Percentiles rank a stretch among this genome's conserved stretches.
Conservation (phyloP, 2,797 vertebrate genomes). For the Meriones psammophilus region DNA sequence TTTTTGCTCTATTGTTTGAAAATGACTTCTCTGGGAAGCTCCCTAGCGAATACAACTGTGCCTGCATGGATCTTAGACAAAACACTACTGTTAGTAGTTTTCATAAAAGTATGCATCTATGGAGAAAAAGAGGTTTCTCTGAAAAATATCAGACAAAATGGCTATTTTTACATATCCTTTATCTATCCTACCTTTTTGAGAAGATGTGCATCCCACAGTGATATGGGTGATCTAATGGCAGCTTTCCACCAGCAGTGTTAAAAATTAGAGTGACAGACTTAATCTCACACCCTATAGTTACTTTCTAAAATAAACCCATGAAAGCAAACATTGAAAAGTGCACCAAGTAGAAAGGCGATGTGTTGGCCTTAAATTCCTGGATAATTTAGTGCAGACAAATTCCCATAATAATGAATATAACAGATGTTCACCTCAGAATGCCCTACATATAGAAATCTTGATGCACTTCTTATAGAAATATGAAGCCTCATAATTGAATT, state of each 20-base stretch:
- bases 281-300: constrained; percentile 46
- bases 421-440: constrained; percentile 66
- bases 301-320: constrained; percentile 75
- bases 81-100: constrained; percentile 74
- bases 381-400: constrained; percentile 49
- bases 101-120: constrained; percentile 71
- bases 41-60: constrained; percentile 71
- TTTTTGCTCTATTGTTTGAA: constrained; percentile 79
- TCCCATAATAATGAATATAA: constrained; percentile 66
- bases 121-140: constrained; percentile 34
- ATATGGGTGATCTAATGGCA: constrained; percentile 69
- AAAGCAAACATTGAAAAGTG: constrained; percentile 8
- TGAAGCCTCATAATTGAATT: constrained; percentile 46
- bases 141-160: constrained; percentile 72
- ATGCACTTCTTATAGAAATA: constrained; percentile 49
- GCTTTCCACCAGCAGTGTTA: constrained; percentile 59
- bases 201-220: constrained; percentile 69
- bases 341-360: constrained; percentile 67
- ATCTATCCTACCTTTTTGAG: constrained; percentile 70
- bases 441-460: constrained; percentile 60
- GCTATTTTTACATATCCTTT: constrained; percentile 77
- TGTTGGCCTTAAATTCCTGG: constrained; percentile 24
- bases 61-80: constrained; percentile 75
- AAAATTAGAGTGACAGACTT: constrained; percentile 40
- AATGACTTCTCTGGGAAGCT: constrained; percentile 81